phyloP scores from a whole-genome alignment of 2,888 invertebrate genomes.

The Lottia gigantea region DNA sequence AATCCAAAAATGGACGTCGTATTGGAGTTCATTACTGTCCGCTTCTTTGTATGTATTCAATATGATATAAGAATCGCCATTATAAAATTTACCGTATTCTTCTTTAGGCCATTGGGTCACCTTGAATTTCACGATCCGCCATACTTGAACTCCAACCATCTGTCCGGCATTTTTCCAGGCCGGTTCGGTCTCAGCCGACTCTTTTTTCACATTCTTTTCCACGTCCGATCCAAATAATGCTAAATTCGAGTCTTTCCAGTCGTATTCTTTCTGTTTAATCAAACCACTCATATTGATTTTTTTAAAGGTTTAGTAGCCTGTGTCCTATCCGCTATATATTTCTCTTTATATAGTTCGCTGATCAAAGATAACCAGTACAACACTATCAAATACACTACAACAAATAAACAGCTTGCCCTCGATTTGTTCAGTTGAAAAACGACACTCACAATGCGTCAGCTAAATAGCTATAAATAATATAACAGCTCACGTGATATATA shows the following conservation, averaged over 20 bases:
- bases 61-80: slow-evolving; percentile 43
- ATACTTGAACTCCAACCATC: slow-evolving; percentile 59
- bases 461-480: too few relatives aligned
- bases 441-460: too few relatives aligned
- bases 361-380: too few relatives aligned
- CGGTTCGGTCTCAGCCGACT: slow-evolving; percentile 59
- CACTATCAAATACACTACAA: too few relatives aligned
- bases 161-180: slow-evolving; percentile 61
- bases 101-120: slow-evolving; percentile 35
- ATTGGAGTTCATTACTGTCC: slow-evolving; percentile 51
- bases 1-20: slow-evolving; percentile 69
- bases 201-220: slow-evolving; percentile 63
- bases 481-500: too few relatives aligned
- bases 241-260: slow-evolving; percentile 62
- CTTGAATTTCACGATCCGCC: slow-evolving; percentile 62
- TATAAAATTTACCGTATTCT: slow-evolving; percentile 38
- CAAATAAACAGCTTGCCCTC: too few relatives aligned
- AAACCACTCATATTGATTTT: slow-evolving; percentile 27
- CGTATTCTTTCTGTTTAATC: slow-evolving; percentile 54
- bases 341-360: too few relatives aligned
- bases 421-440: too few relatives aligned
- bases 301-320: too few relatives aligned
- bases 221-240: slow-evolving; percentile 58
- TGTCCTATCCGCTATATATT: too few relatives aligned
- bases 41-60: slow-evolving; percentile 58